Conservation (phyloP, 2,797 vertebrate species). For the Onychomys torridus region DNA sequence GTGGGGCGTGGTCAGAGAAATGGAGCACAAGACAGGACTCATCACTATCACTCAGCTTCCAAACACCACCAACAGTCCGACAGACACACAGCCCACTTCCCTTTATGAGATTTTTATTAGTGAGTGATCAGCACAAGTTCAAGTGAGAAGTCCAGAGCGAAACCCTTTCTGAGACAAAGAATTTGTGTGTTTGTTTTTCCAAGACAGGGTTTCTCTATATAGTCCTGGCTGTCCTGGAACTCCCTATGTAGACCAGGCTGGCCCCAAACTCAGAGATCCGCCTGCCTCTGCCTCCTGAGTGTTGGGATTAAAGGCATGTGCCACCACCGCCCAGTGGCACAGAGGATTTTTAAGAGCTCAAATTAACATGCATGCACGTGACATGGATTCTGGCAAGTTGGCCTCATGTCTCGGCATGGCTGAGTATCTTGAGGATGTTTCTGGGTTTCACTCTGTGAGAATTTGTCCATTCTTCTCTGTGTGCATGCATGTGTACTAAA, state of each 20-base stretch:
- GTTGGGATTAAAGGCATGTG: background rate
- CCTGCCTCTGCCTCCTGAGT: background rate
- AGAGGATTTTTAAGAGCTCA: background rate
- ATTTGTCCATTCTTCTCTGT: accelerated
- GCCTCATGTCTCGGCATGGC: background rate
- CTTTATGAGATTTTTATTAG: background rate
- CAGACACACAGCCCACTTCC: background rate
- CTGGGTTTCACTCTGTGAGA: background rate
- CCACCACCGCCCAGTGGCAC: accelerated
- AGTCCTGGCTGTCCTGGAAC: too few species aligned
- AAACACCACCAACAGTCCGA: background rate
- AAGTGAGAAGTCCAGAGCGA: background rate
- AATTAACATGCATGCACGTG: background rate
- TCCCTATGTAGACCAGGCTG: too few species aligned
- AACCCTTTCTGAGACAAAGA: background rate
- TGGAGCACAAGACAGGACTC: background rate
- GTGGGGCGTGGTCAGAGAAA: conserved; percentile 47
- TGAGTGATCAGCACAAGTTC: background rate
- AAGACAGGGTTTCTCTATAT: too few species aligned
- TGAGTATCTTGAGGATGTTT: background rate
- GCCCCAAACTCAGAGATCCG: background rate
- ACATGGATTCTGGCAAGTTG: background rate
- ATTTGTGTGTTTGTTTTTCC: too few species aligned
- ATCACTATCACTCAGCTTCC: background rate
- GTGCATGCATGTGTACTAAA: background rate